A percentile compares a stretch with the other conserved stretches of the same genome.
Evolutionary conservation across 2,797 vertebrate genomes (phyloP).

Genomic region (Gephyroberyx darwinii): DNA sequence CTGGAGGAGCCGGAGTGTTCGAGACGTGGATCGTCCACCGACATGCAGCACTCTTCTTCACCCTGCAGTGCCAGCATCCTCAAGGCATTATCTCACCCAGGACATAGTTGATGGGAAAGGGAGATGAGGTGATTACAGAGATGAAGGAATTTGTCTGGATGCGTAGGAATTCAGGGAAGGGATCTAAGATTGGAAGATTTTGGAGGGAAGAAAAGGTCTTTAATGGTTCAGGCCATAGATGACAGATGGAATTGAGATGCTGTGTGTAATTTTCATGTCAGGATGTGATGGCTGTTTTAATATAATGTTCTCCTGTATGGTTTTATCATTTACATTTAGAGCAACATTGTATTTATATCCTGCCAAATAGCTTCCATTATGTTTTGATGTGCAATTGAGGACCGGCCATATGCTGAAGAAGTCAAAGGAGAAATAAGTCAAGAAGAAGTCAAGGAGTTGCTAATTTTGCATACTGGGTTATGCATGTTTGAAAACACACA

Average conservation of each 20-base stretch:
- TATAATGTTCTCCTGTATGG: not conserved
- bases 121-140: conserved; percentile 12
- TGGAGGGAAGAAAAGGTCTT: not conserved
- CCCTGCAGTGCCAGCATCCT: conserved; percentile 59
- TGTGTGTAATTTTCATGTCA: too few relatives aligned
- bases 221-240: not conserved
- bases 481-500: not conserved
- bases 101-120: not conserved
- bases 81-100: not conserved
- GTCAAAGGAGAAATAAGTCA: too few relatives aligned
- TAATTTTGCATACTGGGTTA: not conserved
- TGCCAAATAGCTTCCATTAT: not conserved
- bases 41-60: conserved; percentile 68
- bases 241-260: not conserved
- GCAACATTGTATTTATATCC: not conserved
- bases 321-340: not conserved
- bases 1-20: conserved; percentile 30
- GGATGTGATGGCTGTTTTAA: conserved; percentile 2
- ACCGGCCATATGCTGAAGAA: not conserved
- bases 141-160: conserved; percentile 13
- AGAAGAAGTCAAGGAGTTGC: not conserved
- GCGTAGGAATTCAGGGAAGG: conserved; percentile 4
- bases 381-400: too few relatives aligned
- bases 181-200: not conserved
- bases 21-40: conserved; percentile 45